A percentile compares a stretch with the other conserved stretches of the same genome.
Evolutionary conservation across 35 echinoderm and acorn worm species (phyloP).

Genomic region (Nesometra sesokonis): DNA sequence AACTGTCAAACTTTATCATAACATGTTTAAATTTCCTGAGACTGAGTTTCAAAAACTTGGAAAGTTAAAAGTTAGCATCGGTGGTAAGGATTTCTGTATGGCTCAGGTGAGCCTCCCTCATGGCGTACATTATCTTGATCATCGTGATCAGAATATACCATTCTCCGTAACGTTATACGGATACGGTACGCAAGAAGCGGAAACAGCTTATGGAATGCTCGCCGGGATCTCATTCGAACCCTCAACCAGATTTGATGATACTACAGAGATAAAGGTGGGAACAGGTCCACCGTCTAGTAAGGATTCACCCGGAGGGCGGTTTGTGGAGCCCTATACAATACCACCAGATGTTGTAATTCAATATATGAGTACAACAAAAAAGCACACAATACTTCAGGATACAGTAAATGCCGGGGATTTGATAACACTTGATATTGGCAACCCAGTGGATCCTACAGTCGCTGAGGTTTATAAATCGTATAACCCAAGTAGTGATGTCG

Average conservation of each 20-base stretch:
- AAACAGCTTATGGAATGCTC: constrained; percentile 66
- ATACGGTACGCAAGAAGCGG: constrained; percentile 18
- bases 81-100: constrained; percentile 42
- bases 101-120: constrained; percentile 40
- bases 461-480: neutral
- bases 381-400: neutral
- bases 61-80: constrained; percentile 28
- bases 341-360: neutral
- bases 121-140: constrained; percentile 35
- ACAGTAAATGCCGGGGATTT: neutral
- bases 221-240: constrained; percentile 50
- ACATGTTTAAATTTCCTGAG: constrained; percentile 69
- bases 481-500: constrained; percentile 30
- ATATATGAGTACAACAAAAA: neutral
- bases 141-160: constrained; percentile 14
- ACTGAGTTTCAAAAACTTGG: constrained; percentile 21
- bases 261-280: neutral
- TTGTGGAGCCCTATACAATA: neutral
- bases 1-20: constrained; percentile 45
- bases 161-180: constrained; percentile 65
- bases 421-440: neutral
- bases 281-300: neutral
- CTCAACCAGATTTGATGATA: neutral
- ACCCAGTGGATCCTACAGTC: neutral
- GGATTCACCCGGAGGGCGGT: neutral